These are phyloP conservation scores for Chunga burmeisteri DNA, from an alignment of 2,113 vertebrate species.

Conservation along the genomic window DNA sequence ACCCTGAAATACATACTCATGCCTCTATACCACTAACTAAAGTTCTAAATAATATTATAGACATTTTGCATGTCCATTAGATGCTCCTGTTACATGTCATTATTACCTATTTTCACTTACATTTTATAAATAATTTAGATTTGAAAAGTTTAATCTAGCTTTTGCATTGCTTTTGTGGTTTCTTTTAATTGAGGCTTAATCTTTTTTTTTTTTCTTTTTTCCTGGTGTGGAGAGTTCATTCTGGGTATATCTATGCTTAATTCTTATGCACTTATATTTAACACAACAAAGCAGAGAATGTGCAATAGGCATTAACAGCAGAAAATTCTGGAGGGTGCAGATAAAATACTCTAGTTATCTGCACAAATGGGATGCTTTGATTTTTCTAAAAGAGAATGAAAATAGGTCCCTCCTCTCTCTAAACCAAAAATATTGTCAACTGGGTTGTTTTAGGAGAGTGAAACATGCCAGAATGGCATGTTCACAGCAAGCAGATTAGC, in stretches of 20 bases:
- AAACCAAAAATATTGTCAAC: background rate
- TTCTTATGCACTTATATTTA: background rate
- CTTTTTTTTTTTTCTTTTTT: background rate
- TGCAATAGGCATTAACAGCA: background rate
- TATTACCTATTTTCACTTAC: background rate
- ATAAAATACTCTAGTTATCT: background rate
- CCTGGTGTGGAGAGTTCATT: background rate
- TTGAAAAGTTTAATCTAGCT: background rate
- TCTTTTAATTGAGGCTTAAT: background rate
- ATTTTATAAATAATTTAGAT: background rate
- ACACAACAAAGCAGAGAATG: constrained; percentile 23
- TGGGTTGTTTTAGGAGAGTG: constrained; percentile 7
- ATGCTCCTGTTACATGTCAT: background rate
- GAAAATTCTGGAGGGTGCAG: background rate
- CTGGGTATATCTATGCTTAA: background rate
- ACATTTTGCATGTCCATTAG: background rate
- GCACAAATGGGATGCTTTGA: background rate
- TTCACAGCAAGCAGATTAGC: constrained; percentile 32
- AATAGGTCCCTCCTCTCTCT: background rate
- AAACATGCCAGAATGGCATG: constrained; percentile 8
- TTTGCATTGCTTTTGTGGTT: background rate
- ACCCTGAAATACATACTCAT: background rate
- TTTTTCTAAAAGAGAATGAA: constrained; percentile 24
- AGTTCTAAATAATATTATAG: background rate
- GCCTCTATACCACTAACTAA: background rate